Base-by-base conservation (phyloP, 2,113 vertebrate genomes). In the Motacilla tschutschensis region DNA sequence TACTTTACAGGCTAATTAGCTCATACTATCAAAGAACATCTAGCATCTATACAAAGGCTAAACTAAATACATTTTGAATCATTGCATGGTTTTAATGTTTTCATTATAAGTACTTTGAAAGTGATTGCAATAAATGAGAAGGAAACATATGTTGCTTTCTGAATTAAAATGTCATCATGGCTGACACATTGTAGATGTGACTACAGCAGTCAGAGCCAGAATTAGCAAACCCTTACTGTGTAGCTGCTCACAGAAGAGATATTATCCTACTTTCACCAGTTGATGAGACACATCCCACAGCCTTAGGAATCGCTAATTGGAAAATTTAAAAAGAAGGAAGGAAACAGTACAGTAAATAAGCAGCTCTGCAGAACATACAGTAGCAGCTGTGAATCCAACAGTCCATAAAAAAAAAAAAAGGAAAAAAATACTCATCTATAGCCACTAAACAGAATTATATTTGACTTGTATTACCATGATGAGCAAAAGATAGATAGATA, bases 151-250 rank as follows among this genome's bases (percentile, higher is more conserved):
- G 80, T 86, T 95, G 92, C 79, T 94, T 85, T 95, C 85, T 85
- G 75, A 95, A 96, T 91, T 96, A 90, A 88, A 94, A 92, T 86
- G 91, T 93, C 87, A 93, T 92, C 79, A 92, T 89, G 79, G 59
- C 84, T 94, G 78, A 95, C 94, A 94, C 77, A 89, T 84, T 95
- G 72, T 93, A 66, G 69, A 89, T 91, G 58, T 87, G 83, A 95
- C 82, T 89, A 76, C 81, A 82, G 92, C 89, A 89, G 81, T 79
- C 85, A 94, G 85, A 90, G 87, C 50, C 80, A 87, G 65, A 91
- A 90, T 88, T 84, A 95, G 90, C 86, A 96, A 96, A 81, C 85
- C 65, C 53, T 95, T 85, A 76, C 86, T 85, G 77, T 78, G 87
- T 87, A 93, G 87, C 91, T 92, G 67, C 64, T 88, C 83, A 94